Conservation (phyloP, 2,797 vertebrate species). For the Rallus crepitans region DNA sequence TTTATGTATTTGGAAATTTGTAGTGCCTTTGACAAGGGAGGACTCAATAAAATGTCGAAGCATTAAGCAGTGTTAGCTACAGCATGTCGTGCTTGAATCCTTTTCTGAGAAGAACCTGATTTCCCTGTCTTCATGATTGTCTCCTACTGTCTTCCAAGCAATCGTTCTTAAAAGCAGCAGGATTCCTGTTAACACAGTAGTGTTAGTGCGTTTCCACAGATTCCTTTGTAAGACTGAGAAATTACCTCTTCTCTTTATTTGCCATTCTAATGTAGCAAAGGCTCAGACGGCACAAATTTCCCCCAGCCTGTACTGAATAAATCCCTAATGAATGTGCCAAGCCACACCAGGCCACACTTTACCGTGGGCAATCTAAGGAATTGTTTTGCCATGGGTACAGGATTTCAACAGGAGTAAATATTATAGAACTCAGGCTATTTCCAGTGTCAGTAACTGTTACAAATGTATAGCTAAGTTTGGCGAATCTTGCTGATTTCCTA, state of each 20-base stretch:
- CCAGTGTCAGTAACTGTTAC: neutral
- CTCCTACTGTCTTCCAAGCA: slow-evolving; percentile 1
- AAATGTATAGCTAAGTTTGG: neutral
- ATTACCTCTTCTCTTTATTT: slow-evolving; percentile 14
- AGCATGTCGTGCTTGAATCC: neutral
- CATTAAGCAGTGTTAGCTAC: neutral
- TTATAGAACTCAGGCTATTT: neutral
- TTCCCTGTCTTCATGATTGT: neutral
- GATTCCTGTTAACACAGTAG: neutral
- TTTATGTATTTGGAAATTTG: neutral
- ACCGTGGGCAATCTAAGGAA: neutral
- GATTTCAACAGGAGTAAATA: neutral
- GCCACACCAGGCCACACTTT: neutral
- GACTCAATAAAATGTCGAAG: neutral
- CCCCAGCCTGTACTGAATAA: neutral
- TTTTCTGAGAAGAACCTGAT: neutral
- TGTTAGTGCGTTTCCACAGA: neutral
- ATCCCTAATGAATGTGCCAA: neutral
- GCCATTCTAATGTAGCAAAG: neutral
- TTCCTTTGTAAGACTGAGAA: neutral
- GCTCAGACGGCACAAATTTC: neutral
- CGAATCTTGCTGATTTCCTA: neutral
- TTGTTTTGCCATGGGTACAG: neutral
- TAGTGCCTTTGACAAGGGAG: neutral
- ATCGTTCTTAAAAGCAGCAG: slow-evolving; percentile 25